Evolutionary conservation across 1,140 invertebrate species (phyloP).

Genomic region (Palaemon carinicauda): DNA sequence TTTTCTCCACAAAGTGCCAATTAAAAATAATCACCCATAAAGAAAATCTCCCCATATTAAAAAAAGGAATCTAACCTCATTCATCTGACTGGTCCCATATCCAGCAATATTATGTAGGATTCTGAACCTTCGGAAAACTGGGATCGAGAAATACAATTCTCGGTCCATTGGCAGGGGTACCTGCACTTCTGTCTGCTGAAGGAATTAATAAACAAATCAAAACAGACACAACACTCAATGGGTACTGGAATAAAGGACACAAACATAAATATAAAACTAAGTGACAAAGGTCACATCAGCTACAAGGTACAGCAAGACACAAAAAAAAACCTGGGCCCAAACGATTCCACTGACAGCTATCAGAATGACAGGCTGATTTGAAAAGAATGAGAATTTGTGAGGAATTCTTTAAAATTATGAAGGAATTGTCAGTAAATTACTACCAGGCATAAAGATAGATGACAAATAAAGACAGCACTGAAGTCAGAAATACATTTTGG

Average conservation of each 20-base stretch:
- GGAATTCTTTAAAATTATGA: too few relatives aligned
- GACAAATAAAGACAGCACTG: too few relatives aligned
- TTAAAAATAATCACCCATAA: too few relatives aligned
- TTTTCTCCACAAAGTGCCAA: too few relatives aligned
- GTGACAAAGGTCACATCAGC: neutral
- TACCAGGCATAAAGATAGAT: too few relatives aligned
- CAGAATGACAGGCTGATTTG: too few relatives aligned
- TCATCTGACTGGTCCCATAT: conserved; percentile 24
- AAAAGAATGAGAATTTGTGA: too few relatives aligned
- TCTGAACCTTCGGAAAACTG: conserved; percentile 40
- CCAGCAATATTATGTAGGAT: conserved; percentile 38
- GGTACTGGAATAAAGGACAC: neutral
- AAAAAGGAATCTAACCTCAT: conserved; percentile 24
- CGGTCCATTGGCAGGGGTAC: neutral
- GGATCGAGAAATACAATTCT: conserved; percentile 18
- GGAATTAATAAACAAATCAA: conserved; percentile 18
- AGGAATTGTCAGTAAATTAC: too few relatives aligned
- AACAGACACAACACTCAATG: neutral
- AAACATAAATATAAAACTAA: neutral
- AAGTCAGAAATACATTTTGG: too few relatives aligned
- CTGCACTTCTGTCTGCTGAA: conserved; percentile 27
- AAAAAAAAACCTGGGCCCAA: too few relatives aligned
- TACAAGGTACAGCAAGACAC: too few relatives aligned
- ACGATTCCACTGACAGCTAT: too few relatives aligned
- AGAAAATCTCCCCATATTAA: neutral